Evolutionary conservation across 2,113 vertebrate species (phyloP), one percentile per base, ranked within the genome.

Genomic region (Cynocephalus volans): DNA sequence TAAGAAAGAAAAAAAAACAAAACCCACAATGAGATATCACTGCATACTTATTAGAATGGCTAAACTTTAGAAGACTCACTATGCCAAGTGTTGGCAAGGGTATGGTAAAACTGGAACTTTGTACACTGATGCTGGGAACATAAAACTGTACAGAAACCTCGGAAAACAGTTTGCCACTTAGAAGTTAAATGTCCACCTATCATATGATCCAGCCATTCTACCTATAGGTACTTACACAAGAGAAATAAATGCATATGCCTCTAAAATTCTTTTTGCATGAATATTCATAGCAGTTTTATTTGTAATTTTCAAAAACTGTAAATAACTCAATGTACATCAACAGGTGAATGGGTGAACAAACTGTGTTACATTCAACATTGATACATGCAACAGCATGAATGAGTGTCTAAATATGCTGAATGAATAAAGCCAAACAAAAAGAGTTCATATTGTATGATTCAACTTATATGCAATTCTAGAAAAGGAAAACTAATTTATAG

Each of bases 21-120:
- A 41, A 41, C 41, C 41, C 69, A 77, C 36, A 76, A 8, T 89
- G 28, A 83, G 28, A 83, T 58, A 28, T 15, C 41, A 50, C 15
- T 50, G 77, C 33, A 28, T 80, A 62, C 24, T 3, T 80, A 48
- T 69, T 58, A 67, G 62, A 93, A 69, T 81, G 64, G 21, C 36
- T 93, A 77, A 79, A 86, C 50, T 60, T 72, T 13, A 77, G 65
- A 93, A 82, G 48, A 65, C 45, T 94, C 77, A 65, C 69, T 48
- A 75, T 73, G 28, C 3, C 73, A 67, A 50, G 13, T 36, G 31
- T 17, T 76, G 50, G 60, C 70, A 95, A 77, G 5, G 56, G 65
- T 83, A 5, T 75, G 4, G 21, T 48, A 19, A 8, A 60, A 41
- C 8, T 50, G 13, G 23, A 67, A 58, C 60, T 67, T 48, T 76